Conservation (phyloP, 2,888 invertebrate genomes). For the Proisotoma minuta region DNA sequence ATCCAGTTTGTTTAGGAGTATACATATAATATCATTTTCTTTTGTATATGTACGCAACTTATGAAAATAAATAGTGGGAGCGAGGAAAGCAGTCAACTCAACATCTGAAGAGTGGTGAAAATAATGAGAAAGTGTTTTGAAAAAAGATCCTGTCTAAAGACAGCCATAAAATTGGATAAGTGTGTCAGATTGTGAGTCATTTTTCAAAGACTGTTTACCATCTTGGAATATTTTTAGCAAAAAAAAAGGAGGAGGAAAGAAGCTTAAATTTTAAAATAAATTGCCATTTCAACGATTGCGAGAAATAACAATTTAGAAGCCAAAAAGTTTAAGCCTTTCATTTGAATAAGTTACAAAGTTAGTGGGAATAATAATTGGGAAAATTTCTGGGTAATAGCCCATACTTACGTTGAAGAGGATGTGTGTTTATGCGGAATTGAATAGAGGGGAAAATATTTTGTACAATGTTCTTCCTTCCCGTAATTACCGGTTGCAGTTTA, state of each 20-base stretch:
- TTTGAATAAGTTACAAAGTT: no score
- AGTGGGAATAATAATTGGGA: no score
- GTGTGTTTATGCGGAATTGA: no score
- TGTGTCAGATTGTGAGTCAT: slow-evolving; percentile 4
- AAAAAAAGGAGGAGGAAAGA: neutral
- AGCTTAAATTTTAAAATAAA: slow-evolving; percentile 1
- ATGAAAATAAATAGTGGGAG: no score
- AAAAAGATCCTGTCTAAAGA: neutral
- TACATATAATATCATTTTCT: neutral
- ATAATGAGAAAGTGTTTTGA: neutral
- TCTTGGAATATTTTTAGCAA: neutral
- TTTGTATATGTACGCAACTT: neutral
- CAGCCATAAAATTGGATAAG: neutral
- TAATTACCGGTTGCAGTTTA: no score
- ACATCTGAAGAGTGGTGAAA: neutral
- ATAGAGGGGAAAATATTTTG: no score
- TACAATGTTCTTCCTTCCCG: no score
- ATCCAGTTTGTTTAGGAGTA: neutral
- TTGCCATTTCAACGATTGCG: neutral
- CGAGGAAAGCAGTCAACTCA: no score
- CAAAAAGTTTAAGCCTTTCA: no score
- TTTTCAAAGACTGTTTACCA: no score
- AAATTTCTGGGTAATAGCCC: no score
- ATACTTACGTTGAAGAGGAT: no score
- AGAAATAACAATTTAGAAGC: slow-evolving; percentile 1